phyloP scores from a whole-genome alignment of 2,797 vertebrate genomes.

The Taenioides sp. region DNA sequence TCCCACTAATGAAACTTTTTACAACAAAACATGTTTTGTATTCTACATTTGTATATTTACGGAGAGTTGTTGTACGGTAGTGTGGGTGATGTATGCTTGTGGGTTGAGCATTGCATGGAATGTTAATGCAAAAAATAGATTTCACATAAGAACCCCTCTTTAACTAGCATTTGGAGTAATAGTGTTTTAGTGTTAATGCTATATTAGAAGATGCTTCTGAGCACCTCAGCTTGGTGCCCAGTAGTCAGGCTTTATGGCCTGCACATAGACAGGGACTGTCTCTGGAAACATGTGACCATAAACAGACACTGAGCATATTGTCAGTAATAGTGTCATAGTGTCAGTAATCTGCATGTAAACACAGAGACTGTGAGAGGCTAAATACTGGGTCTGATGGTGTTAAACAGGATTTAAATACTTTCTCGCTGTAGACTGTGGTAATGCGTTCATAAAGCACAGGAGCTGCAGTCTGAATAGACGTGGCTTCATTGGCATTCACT shows the following conservation, averaged over 20 bases:
- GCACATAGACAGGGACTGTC: background rate
- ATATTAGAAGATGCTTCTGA: background rate
- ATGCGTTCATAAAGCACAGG: slow-evolving; percentile 3
- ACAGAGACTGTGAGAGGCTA: background rate
- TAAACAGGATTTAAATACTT: background rate
- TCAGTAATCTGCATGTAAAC: background rate
- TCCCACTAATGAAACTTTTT: too few relatives aligned
- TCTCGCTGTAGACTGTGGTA: background rate
- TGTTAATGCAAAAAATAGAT: too few relatives aligned
- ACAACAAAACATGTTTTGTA: too few relatives aligned
- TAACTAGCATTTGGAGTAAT: background rate
- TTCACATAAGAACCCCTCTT: background rate
- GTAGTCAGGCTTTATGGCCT: background rate
- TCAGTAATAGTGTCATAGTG: background rate
- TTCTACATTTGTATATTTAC: too few relatives aligned
- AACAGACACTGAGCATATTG: background rate
- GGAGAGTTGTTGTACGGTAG: too few relatives aligned
- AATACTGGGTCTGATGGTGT: background rate
- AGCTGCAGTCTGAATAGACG: slow-evolving; percentile 17
- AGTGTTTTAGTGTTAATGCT: background rate
- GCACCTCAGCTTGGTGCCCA: background rate
- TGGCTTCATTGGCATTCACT: slow-evolving; percentile 27
- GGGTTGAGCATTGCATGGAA: too few relatives aligned
- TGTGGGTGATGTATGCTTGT: too few relatives aligned
- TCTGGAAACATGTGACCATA: background rate